A percentile compares a stretch with the other conserved stretches of the same genome.
Conservation (phyloP, 1,140 invertebrate species). For the Drosophila funebris region DNA sequence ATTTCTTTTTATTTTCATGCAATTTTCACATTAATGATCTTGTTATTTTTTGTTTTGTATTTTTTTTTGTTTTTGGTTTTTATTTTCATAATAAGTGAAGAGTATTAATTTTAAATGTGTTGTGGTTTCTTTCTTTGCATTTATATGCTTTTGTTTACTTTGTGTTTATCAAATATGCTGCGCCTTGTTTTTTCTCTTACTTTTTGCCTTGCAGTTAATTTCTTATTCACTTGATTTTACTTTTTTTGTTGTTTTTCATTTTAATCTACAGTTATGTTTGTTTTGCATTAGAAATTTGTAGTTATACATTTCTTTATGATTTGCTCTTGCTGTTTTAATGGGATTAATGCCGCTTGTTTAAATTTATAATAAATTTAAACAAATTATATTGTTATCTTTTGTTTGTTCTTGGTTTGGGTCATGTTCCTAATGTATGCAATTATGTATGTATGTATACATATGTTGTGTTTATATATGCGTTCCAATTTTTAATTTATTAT, state of each 20-base stretch:
- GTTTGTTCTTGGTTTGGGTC: slow-evolving; percentile 6
- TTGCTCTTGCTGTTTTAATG: slow-evolving; percentile 46
- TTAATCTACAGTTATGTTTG: slow-evolving; percentile 55
- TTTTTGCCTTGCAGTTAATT: slow-evolving; percentile 36
- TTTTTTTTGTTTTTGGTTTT: slow-evolving; percentile 12
- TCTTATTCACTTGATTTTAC: slow-evolving; percentile 39
- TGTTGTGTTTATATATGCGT: slow-evolving; percentile 50
- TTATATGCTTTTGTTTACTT: slow-evolving; percentile 46
- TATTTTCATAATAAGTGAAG: slow-evolving; percentile 72
- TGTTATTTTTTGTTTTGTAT: slow-evolving; percentile 32
- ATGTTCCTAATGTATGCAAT: slow-evolving; percentile 27
- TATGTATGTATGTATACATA: slow-evolving; percentile 47
- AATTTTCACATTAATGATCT: slow-evolving; percentile 66
- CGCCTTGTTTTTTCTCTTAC: slow-evolving; percentile 8
- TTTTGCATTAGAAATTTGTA: slow-evolving; percentile 51
- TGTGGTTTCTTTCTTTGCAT: slow-evolving; percentile 41
- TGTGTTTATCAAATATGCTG: slow-evolving; percentile 49
- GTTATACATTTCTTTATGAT: slow-evolving; percentile 48
- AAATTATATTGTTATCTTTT: slow-evolving; percentile 46
- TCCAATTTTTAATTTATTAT: slow-evolving; percentile 51
- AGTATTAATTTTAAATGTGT: slow-evolving; percentile 76
- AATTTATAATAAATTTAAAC: slow-evolving; percentile 64
- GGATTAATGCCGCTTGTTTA: slow-evolving; percentile 28
- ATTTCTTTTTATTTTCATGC: slow-evolving; percentile 46
- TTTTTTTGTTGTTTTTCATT: slow-evolving; percentile 42